Evolutionary conservation across 2,888 invertebrate species (phyloP).

Genomic region (Luperina nickerlii): DNA sequence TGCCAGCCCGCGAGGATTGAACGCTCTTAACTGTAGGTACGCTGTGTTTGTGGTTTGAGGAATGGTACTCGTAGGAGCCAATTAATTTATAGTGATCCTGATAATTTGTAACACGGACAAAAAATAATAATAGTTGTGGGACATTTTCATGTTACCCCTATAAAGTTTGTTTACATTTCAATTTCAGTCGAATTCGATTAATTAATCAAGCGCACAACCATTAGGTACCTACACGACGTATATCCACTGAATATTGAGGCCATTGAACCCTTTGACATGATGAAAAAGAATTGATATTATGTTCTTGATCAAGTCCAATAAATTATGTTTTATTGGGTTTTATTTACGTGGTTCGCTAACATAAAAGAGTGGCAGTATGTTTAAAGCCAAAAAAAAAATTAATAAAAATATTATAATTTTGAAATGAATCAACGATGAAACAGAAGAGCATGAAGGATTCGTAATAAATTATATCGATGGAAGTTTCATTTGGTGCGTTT

Average conservation of each 20-base stretch:
- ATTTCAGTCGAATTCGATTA: constrained; percentile 19
- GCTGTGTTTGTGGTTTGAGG: not conserved
- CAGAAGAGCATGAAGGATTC: too few species aligned
- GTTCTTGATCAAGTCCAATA: not conserved
- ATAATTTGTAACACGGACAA: constrained; percentile 7
- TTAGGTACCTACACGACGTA: not conserved
- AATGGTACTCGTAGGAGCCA: not conserved
- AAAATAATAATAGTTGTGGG: not conserved
- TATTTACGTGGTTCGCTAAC: not conserved
- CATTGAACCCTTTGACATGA: not conserved
- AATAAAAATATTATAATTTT: too few species aligned
- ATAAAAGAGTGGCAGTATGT: not conserved
- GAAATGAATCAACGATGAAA: too few species aligned
- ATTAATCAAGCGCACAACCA: constrained; percentile 17
- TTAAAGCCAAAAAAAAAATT: not conserved
- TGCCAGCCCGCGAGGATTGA: too few species aligned
- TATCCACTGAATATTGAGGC: not conserved
- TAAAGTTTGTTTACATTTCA: constrained; percentile 23
- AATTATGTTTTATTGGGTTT: not conserved
- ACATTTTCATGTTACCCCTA: constrained; percentile 2
- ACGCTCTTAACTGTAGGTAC: not conserved
- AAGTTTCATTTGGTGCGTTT: too few species aligned
- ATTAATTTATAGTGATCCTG: not conserved
- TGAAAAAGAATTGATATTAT: not conserved
- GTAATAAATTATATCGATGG: too few species aligned